Percentiles rank a stretch among this genome's conserved stretches.
Evolutionary conservation across 2,888 invertebrate genomes (phyloP).

Genomic region (Tupiocoris notatus): DNA sequence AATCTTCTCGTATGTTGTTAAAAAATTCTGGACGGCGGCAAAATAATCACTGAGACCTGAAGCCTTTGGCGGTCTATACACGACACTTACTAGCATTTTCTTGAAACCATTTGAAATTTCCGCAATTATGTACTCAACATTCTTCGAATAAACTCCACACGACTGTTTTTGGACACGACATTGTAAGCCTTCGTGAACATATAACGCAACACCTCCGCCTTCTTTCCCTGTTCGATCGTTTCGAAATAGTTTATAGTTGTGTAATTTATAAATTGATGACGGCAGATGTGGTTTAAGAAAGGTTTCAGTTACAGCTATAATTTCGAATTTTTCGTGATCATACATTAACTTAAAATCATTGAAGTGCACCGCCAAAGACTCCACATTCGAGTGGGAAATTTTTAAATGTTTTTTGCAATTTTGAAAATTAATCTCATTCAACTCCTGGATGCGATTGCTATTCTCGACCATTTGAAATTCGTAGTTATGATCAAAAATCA

Average conservation of each 20-base stretch:
- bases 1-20: neutral
- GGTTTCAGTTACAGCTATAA: neutral
- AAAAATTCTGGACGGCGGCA: neutral
- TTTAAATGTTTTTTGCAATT: no score
- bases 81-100: neutral
- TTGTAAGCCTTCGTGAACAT: neutral
- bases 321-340: neutral
- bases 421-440: no score
- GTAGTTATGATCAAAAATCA: no score
- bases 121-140: neutral
- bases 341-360: neutral
- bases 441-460: neutral
- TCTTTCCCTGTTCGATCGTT: neutral
- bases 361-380: neutral
- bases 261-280: neutral
- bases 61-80: neutral
- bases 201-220: neutral
- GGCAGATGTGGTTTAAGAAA: neutral
- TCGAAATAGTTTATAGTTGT: neutral
- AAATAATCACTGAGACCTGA: conserved; percentile 13
- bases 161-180: neutral
- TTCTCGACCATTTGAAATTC: neutral
- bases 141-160: neutral
- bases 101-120: neutral
- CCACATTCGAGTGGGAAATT: neutral